These are phyloP conservation scores for Ammodramus savannarum DNA, from an alignment of 2,113 vertebrate species.

Conservation along the genomic window DNA sequence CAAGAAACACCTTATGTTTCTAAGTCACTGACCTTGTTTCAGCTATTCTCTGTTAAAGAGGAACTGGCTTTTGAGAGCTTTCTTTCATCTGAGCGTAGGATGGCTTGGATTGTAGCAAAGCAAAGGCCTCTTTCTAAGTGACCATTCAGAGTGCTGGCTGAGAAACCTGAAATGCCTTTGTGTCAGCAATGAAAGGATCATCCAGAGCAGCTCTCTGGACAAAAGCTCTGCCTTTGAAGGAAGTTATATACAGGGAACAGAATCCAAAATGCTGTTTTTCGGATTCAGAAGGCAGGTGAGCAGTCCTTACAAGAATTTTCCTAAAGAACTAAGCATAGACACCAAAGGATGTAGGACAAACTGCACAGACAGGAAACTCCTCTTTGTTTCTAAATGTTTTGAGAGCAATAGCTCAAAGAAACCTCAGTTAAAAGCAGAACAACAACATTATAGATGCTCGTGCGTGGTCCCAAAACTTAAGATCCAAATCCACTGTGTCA, in stretches of 20 bases:
- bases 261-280: neutral
- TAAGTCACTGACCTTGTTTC: neutral
- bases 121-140: slow-evolving; percentile 1
- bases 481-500: neutral
- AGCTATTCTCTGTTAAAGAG: neutral
- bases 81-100: neutral
- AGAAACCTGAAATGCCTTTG: neutral
- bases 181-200: neutral
- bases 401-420: neutral
- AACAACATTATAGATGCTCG: neutral
- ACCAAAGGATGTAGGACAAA: neutral
- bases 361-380: neutral
- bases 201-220: neutral
- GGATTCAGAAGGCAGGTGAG: neutral
- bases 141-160: neutral
- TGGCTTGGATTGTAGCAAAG: neutral
- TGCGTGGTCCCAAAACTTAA: neutral
- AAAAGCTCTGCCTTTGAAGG: neutral
- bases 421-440: neutral
- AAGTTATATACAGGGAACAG: neutral
- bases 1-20: neutral
- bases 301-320: neutral
- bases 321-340: neutral
- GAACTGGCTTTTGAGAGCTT: neutral
- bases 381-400: neutral